A percentile compares a stretch with the other conserved stretches of the same genome.
Evolutionary conservation across 2,113 vertebrate genomes (phyloP).

Genomic region (Salvelinus fontinalis): DNA sequence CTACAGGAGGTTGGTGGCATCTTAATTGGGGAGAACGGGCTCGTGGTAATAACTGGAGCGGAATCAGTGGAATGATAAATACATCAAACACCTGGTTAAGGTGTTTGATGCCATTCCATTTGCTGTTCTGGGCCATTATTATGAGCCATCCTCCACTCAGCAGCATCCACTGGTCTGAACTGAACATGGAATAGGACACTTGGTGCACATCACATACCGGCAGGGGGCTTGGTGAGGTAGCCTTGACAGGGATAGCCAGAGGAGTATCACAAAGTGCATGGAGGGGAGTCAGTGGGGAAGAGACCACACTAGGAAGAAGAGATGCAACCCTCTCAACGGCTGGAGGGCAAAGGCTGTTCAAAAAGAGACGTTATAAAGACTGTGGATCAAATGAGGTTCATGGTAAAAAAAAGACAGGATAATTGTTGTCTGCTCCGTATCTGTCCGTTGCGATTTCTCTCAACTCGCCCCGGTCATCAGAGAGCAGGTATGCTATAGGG

Average conservation of each 20-base stretch:
- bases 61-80: no score
- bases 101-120: no score
- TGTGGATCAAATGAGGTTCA: not conserved
- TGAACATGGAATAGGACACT: not conserved
- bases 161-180: not conserved
- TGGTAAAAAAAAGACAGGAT: not conserved
- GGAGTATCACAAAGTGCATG: conserved; percentile 52
- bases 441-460: conserved; percentile 99
- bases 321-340: conserved; percentile 2
- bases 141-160: no score
- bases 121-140: no score
- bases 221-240: not conserved
- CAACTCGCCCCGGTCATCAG: conserved; percentile 95
- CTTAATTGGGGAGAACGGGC: no score
- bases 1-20: not conserved
- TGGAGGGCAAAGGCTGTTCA: conserved; percentile 9
- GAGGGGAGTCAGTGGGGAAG: conserved; percentile 31
- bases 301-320: not conserved
- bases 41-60: no score
- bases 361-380: not conserved
- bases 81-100: no score
- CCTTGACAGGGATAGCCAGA: conserved; percentile 5
- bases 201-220: conserved; percentile 16
- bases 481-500: conserved; percentile 90
- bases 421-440: conserved; percentile 90